Conservation (phyloP, 2,797 vertebrate genomes). For the Arvicola amphibius region DNA sequence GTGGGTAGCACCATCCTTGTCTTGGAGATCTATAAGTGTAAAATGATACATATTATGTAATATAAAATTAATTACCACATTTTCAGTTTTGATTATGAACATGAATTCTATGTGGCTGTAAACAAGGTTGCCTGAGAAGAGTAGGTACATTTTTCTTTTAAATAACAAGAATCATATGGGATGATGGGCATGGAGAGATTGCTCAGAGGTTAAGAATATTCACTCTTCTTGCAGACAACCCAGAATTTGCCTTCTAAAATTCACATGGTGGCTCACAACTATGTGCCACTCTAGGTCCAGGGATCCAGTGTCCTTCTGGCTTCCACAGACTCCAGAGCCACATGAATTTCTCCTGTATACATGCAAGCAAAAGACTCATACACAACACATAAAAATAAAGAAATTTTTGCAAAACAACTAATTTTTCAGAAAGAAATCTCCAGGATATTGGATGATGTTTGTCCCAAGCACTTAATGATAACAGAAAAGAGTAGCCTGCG, state of each 20-base stretch:
- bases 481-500: constrained; percentile 51
- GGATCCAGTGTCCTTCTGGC: background rate
- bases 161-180: background rate
- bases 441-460: constrained; percentile 61
- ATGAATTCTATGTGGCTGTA: constrained; percentile 28
- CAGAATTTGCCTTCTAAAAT: background rate
- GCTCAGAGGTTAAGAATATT: background rate
- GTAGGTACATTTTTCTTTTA: constrained; percentile 30
- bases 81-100: background rate
- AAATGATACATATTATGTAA: too few relatives aligned
- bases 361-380: background rate
- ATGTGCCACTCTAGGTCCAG: background rate
- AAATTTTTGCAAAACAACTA: background rate
- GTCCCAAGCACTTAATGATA: constrained; percentile 64
- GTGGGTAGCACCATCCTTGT: background rate
- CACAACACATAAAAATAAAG: background rate
- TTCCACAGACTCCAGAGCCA: background rate
- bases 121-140: constrained; percentile 2
- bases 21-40: background rate
- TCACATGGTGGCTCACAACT: background rate
- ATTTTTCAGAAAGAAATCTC: constrained; percentile 16
- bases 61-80: background rate
- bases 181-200: background rate
- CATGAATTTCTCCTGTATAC: background rate
- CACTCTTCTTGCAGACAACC: background rate